A percentile compares a stretch with the other conserved stretches of the same genome.
Conservation (phyloP, 2,888 invertebrate species). For the Willowsia nigromaculata region DNA sequence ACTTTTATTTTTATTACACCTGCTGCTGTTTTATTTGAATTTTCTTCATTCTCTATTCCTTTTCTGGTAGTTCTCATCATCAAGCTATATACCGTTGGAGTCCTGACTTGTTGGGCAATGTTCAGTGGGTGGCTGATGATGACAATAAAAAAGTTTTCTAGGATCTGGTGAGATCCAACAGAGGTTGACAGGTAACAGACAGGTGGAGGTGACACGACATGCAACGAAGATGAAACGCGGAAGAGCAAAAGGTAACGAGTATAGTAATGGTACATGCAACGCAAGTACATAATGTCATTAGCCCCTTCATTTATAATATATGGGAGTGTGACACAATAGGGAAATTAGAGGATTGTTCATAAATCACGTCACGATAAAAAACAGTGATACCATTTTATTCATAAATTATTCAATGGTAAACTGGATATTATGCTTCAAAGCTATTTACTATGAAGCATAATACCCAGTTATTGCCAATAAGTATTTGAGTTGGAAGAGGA, state of each 20-base stretch:
- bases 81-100: not conserved
- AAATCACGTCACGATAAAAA: conserved; percentile 16
- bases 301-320: not conserved
- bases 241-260: conserved; percentile 3
- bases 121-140: conserved; percentile 10
- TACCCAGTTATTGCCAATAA: too few species aligned
- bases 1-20: conserved; percentile 3
- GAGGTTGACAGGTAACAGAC: conserved; percentile 46
- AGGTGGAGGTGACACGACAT: conserved; percentile 35
- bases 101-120: not conserved
- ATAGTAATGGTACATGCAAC: not conserved
- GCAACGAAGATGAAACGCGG: conserved; percentile 16
- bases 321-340: not conserved
- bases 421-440: not conserved
- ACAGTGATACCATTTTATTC: not conserved
- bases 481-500: too few species aligned
- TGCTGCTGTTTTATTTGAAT: conserved; percentile 28
- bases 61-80: not conserved
- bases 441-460: too few species aligned
- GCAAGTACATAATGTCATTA: not conserved
- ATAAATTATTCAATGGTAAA: not conserved
- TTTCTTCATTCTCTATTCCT: not conserved
- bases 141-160: not conserved
- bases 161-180: not conserved
- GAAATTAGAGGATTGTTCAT: not conserved